A percentile compares a stretch with the other conserved stretches of the same genome.
Conservation (phyloP, 2,797 vertebrate species). For the Myotis myotis region DNA sequence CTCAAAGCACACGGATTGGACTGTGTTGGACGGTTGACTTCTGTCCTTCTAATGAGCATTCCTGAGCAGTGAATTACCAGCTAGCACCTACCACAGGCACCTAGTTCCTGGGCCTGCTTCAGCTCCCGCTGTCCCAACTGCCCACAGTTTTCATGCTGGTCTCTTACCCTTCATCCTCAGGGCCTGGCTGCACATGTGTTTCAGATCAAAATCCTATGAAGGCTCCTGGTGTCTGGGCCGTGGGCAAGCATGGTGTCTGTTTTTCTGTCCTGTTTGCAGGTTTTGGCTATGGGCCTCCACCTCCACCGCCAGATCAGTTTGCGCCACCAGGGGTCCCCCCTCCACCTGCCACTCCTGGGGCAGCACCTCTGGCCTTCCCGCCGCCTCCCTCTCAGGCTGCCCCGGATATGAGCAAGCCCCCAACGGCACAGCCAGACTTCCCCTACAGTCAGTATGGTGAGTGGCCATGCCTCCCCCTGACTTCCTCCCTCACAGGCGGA, state of each 20-base stretch:
- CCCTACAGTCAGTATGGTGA: slow-evolving; percentile 99
- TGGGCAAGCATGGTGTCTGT: neutral
- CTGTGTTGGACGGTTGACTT: neutral
- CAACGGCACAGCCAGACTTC: slow-evolving; percentile 96
- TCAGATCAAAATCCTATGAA: neutral
- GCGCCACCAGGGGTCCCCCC: slow-evolving; percentile 95
- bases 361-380: slow-evolving; percentile 93
- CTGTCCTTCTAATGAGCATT: neutral
- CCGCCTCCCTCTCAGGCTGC: slow-evolving; percentile 95
- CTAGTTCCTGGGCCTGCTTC: neutral
- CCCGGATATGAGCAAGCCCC: slow-evolving; percentile 99
- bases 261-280: slow-evolving; percentile 82
- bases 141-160: neutral
- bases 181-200: neutral
- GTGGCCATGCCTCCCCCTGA: slow-evolving; percentile 74
- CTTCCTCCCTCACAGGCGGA: neutral
- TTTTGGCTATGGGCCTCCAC: slow-evolving; percentile 96
- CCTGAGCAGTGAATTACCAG: neutral
- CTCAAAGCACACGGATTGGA: neutral
- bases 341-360: slow-evolving; percentile 95
- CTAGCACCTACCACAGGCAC: neutral
- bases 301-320: slow-evolving; percentile 95
- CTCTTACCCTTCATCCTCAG: neutral
- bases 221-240: neutral
- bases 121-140: neutral